Base-by-base conservation (phyloP, 92 coral and sea anemone genomes). In the Epizoanthus stellaris region DNA sequence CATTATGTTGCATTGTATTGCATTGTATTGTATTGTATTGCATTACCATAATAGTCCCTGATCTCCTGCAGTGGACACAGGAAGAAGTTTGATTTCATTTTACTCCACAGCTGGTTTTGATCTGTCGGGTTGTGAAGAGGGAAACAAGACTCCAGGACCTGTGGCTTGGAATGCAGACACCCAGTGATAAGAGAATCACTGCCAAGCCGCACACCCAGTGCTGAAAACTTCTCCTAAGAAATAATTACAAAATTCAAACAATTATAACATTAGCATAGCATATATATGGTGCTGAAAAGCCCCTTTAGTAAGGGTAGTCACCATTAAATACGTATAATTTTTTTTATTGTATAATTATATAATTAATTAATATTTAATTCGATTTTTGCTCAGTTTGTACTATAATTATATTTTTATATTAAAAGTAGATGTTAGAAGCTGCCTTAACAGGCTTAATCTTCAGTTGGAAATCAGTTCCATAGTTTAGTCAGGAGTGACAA, bases 31-130 rank as follows among this genome's bases (percentile, higher is more conserved):
- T 20, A 38, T 38, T 30, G 13, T 6, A 23, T 19, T 70, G 25
- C 76, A 30, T 30, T 93, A 96, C 99, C 99, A 89, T 92, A 96
- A 75, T 96, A 96, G 72, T 96, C 97, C 49, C 99, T 92, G 59
- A 96, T 94, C 82, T 96, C 99, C 76, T 92, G 91, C 52, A 94
- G 90, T 34, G 99, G 98, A 76, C 98, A 96, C 39, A 90, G 80
- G 63, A 96, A 85, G 75, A 88, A 88, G 79, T 94, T 96, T 34
- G 90, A 85, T 52, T 96, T 96, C 91, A 96, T 96, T 86, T 79
- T 89, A 75, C 85, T 91, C 99, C 99, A 96, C 47, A 96, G 88
- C 39, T 81, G 80, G 66, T 87, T 88, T 82, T 94, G 92, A 40
- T 84, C 91, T 43, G 87, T 85, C 25, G 89, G 89, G 75, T 92